A percentile compares a stretch with the other conserved stretches of the same genome.
Evolutionary conservation across 2,888 invertebrate genomes (phyloP).

Genomic region (Plusia festucae): DNA sequence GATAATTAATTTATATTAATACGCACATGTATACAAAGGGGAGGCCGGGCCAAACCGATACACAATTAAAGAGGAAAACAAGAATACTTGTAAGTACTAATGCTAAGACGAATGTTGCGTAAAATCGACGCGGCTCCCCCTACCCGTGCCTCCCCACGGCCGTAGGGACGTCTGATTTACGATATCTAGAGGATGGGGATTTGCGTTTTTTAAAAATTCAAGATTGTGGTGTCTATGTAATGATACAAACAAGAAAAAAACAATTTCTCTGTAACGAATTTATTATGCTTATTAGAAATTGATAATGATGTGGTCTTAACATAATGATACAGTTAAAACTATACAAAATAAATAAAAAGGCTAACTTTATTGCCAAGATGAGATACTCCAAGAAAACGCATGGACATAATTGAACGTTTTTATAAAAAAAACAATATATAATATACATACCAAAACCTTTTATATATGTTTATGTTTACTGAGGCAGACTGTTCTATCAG

Average conservation of each 20-base stretch:
- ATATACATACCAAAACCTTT: too few species aligned
- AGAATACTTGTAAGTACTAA: constrained; percentile 84
- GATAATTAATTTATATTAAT: constrained; percentile 14
- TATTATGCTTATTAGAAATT: too few species aligned
- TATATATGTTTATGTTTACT: too few species aligned
- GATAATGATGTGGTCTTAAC: too few species aligned
- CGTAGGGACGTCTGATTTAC: constrained; percentile 87
- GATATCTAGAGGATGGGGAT: constrained; percentile 73
- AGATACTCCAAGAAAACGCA: too few species aligned
- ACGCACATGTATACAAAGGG: constrained; percentile 43
- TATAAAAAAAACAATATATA: too few species aligned
- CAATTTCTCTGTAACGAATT: too few species aligned
- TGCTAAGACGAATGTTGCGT: constrained; percentile 89
- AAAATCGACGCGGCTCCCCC: constrained; percentile 83
- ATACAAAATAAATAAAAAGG: too few species aligned
- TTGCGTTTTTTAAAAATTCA: constrained; percentile 65
- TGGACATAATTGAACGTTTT: too few species aligned
- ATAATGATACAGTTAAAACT: too few species aligned
- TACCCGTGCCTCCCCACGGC: constrained; percentile 63
- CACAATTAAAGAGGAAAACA: constrained; percentile 88
- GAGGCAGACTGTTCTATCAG: too few species aligned
- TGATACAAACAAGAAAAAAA: neutral
- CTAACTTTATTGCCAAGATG: too few species aligned
- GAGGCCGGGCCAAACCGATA: constrained; percentile 79
- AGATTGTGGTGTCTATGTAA: constrained; percentile 23